These are phyloP conservation scores for Kryptolebias ocellatus DNA, from an alignment of 2,797 vertebrate genomes.

Conservation along the genomic window DNA sequence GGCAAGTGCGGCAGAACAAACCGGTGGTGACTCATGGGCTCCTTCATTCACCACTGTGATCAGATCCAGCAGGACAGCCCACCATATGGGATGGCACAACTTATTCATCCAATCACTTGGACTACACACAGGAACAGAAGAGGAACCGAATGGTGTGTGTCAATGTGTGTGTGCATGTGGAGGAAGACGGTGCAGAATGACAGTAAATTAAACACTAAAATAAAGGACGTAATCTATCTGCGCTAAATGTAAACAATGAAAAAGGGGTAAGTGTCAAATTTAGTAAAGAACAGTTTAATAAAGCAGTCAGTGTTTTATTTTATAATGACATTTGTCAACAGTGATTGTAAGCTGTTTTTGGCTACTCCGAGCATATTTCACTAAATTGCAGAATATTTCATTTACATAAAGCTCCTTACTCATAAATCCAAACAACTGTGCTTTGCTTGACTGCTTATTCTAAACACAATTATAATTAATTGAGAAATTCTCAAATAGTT, in stretches of 20 bases:
- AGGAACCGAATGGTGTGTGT: slow-evolving; percentile 49
- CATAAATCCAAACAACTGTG: slow-evolving; percentile 24
- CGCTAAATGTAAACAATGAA: slow-evolving; percentile 28
- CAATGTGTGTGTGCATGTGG: slow-evolving; percentile 7
- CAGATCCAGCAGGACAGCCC: slow-evolving; percentile 80
- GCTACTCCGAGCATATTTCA: neutral
- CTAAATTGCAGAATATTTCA: slow-evolving; percentile 30
- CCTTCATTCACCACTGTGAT: slow-evolving; percentile 80
- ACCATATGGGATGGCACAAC: slow-evolving; percentile 85
- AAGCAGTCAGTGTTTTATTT: slow-evolving; percentile 23
- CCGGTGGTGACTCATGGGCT: slow-evolving; percentile 75
- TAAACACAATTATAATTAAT: slow-evolving; percentile 34
- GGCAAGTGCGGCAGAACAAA: slow-evolving; percentile 83
- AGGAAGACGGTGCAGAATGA: slow-evolving; percentile 55
- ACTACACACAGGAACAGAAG: slow-evolving; percentile 71
- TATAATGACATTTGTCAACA: slow-evolving; percentile 36
- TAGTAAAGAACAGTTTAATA: slow-evolving; percentile 6
- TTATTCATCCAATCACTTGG: slow-evolving; percentile 81
- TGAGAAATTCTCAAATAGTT: slow-evolving; percentile 36
- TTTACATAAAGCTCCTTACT: slow-evolving; percentile 38
- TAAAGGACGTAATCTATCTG: slow-evolving; percentile 48
- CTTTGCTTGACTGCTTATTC: slow-evolving; percentile 6
- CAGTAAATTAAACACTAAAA: slow-evolving; percentile 49
- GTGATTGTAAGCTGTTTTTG: slow-evolving; percentile 7
- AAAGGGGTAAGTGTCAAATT: slow-evolving; percentile 3